These are phyloP conservation scores for Rotaria macrura DNA, from an alignment of 2,888 invertebrate genomes.

Conservation along the genomic window DNA sequence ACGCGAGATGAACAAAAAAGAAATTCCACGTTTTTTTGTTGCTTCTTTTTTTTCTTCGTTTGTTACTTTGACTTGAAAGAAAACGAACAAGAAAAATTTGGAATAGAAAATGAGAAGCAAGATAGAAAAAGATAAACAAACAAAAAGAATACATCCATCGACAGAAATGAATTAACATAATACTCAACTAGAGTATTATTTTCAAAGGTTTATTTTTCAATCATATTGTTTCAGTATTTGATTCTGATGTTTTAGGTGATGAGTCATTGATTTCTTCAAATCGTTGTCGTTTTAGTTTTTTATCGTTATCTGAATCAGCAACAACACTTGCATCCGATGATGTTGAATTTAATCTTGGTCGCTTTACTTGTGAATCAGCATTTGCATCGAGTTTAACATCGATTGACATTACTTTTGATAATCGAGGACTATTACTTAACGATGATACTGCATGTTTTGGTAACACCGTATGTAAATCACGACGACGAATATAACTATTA, in stretches of 20 bases:
- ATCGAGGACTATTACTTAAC: constrained; percentile 59
- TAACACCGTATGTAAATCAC: neutral
- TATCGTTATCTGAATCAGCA: neutral
- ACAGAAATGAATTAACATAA: neutral
- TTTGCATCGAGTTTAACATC: neutral
- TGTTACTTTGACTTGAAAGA: neutral
- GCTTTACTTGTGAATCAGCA: neutral
- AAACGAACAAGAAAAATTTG: neutral
- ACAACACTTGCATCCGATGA: neutral
- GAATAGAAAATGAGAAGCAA: neutral
- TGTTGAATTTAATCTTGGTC: neutral
- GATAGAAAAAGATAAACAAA: neutral
- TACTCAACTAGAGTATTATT: neutral
- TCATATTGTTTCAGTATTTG: neutral
- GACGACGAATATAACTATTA: neutral
- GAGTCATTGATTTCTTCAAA: neutral
- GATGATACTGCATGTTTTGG: constrained; percentile 43
- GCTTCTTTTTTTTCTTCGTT: neutral
- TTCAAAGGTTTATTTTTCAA: neutral
- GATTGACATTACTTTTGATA: neutral
- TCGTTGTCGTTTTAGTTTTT: neutral
- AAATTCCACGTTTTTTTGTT: neutral
- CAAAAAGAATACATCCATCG: neutral
- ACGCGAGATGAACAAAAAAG: neutral
- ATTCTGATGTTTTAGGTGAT: neutral